These are phyloP conservation scores for Cephus spinipes DNA, from an alignment of 2,888 invertebrate genomes.

Conservation along the genomic window DNA sequence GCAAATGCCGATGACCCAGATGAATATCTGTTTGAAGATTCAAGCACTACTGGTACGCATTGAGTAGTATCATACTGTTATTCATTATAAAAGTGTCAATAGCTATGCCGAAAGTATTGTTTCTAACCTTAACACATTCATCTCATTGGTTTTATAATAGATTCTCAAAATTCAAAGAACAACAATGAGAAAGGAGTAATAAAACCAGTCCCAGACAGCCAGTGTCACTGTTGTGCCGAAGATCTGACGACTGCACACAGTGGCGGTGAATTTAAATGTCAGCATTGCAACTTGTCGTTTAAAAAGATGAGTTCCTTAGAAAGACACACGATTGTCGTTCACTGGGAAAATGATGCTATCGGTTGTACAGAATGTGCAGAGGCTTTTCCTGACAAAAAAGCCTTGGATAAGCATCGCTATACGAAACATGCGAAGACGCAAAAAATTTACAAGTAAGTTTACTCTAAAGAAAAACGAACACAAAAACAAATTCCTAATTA, in stretches of 20 bases:
- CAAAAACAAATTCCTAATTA: background rate
- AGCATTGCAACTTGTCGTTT: slow-evolving; percentile 79
- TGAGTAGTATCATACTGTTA: background rate
- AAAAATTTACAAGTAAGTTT: slow-evolving; percentile 61
- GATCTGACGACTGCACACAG: slow-evolving; percentile 70
- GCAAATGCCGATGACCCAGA: slow-evolving; percentile 39
- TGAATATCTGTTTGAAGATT: slow-evolving; percentile 22
- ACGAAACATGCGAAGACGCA: slow-evolving; percentile 67
- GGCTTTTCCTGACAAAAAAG: slow-evolving; percentile 73
- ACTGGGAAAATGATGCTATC: slow-evolving; percentile 74
- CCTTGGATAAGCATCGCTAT: slow-evolving; percentile 76
- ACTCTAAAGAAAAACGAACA: background rate
- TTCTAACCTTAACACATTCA: background rate
- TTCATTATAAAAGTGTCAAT: background rate
- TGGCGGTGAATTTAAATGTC: slow-evolving; percentile 71
- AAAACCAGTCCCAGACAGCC: slow-evolving; percentile 56
- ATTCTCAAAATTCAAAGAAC: slow-evolving; percentile 35
- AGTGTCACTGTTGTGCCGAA: slow-evolving; percentile 73
- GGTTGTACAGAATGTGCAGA: slow-evolving; percentile 77
- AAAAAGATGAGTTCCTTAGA: slow-evolving; percentile 75
- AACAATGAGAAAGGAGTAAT: slow-evolving; percentile 51
- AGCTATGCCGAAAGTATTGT: background rate
- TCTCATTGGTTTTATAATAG: slow-evolving; percentile 14
- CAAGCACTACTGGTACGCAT: background rate
- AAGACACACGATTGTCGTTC: slow-evolving; percentile 77